Percentiles rank a stretch among this genome's conserved stretches.
Conservation (phyloP, 2,797 vertebrate genomes). For the Spondyliosoma cantharus region DNA sequence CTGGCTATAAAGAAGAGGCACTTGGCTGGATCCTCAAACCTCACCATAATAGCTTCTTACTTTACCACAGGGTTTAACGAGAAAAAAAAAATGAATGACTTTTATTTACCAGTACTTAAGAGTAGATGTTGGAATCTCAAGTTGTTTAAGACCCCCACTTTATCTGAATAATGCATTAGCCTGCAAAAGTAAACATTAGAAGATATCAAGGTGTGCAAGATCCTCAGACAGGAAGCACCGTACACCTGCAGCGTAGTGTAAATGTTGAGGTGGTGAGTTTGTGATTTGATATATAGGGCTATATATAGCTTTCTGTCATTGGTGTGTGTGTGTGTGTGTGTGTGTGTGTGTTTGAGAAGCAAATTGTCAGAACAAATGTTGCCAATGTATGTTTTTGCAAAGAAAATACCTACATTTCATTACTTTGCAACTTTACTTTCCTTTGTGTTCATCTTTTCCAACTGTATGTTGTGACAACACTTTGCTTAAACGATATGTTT, state of each 20-base stretch:
- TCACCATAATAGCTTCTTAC: not conserved
- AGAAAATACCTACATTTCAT: too few relatives aligned
- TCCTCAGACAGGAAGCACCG: not conserved
- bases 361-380: not conserved
- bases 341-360: not conserved
- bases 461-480: too few relatives aligned
- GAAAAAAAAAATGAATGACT: not conserved
- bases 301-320: not conserved
- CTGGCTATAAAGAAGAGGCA: conserved; percentile 28
- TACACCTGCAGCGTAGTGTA: not conserved
- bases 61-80: conserved; percentile 1
- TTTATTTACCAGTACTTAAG: conserved; percentile 3
- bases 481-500: too few relatives aligned
- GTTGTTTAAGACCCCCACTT: not conserved
- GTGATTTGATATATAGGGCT: not conserved
- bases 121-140: not conserved
- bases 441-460: too few relatives aligned
- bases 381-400: too few relatives aligned
- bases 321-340: not conserved
- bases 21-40: conserved; percentile 29
- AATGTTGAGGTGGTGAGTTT: not conserved
- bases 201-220: not conserved
- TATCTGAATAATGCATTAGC: conserved; percentile 5
- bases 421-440: too few relatives aligned
- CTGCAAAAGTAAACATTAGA: not conserved